A percentile compares a stretch with the other conserved stretches of the same genome.
Conservation (phyloP, 2,797 vertebrate species). For the Pangasius mekongensis region DNA sequence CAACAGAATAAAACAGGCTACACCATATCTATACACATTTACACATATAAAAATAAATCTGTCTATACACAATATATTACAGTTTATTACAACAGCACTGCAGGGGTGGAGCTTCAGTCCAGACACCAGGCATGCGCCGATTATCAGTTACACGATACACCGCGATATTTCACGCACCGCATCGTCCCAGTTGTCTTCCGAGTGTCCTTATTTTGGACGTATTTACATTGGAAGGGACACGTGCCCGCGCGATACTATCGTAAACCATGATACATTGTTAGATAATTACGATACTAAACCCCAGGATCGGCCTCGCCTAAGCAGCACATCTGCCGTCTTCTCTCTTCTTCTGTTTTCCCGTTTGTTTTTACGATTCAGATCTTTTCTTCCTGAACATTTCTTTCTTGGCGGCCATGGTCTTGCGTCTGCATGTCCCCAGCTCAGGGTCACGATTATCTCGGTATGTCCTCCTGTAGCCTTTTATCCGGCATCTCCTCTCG, state of each 20-base stretch:
- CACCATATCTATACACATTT: conserved; percentile 73
- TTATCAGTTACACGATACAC: background rate
- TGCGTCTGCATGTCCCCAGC: background rate
- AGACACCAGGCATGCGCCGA: background rate
- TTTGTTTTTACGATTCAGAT: background rate
- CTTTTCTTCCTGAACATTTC: background rate
- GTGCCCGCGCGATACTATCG: background rate
- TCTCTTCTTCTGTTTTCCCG: background rate
- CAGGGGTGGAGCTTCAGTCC: conserved; percentile 24
- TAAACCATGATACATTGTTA: background rate
- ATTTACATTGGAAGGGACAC: background rate
- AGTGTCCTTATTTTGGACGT: background rate
- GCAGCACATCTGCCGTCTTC: background rate
- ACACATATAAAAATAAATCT: conserved; percentile 83
- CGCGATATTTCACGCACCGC: background rate
- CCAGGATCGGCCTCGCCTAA: background rate
- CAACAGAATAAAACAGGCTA: conserved; percentile 18
- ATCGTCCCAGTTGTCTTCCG: background rate
- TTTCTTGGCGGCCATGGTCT: background rate
- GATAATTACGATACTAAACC: background rate
- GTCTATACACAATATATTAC: conserved; percentile 81
- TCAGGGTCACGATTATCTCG: background rate
- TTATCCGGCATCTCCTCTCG: background rate
- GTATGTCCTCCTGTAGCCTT: background rate
- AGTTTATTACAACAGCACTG: conserved; percentile 74